phyloP scores from a whole-genome alignment of 2,113 vertebrate genomes.

The Mormyrus lacerda region DNA sequence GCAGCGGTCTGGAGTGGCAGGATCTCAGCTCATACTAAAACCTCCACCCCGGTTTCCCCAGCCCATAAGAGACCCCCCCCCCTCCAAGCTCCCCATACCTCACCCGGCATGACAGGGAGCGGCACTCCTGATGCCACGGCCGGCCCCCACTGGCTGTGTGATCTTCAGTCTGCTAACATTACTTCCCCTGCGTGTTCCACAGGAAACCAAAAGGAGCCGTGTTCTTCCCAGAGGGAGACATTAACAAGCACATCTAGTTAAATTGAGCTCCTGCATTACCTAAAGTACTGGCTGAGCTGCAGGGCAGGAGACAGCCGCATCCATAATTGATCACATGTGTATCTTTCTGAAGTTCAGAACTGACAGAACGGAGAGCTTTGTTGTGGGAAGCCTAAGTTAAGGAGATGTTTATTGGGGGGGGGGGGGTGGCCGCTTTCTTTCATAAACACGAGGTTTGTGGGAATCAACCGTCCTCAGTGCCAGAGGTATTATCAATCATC shows the following conservation, averaged over 20 bases:
- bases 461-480: conserved; percentile 32
- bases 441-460: conserved; percentile 39
- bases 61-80: neutral
- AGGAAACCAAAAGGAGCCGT: conserved; percentile 41
- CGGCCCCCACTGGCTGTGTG: conserved; percentile 18
- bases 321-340: conserved; percentile 70
- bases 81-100: neutral
- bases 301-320: conserved; percentile 65
- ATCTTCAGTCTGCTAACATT: conserved; percentile 42
- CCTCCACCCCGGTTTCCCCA: too few relatives aligned
- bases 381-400: conserved; percentile 42
- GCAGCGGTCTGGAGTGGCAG: neutral
- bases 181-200: conserved; percentile 31
- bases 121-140: neutral
- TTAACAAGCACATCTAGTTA: conserved; percentile 77
- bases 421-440: conserved; percentile 14
- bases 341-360: conserved; percentile 57
- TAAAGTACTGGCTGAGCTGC: conserved; percentile 64
- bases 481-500: conserved; percentile 21
- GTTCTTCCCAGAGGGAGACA: conserved; percentile 64
- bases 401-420: conserved; percentile 35
- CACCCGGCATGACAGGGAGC: neutral
- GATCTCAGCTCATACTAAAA: neutral
- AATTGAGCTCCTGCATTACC: conserved; percentile 71
- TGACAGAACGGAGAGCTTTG: conserved; percentile 45